Evolutionary conservation across 2,113 vertebrate species (phyloP), one percentile per base, ranked within the genome.

Genomic region (Garra rufa): DNA sequence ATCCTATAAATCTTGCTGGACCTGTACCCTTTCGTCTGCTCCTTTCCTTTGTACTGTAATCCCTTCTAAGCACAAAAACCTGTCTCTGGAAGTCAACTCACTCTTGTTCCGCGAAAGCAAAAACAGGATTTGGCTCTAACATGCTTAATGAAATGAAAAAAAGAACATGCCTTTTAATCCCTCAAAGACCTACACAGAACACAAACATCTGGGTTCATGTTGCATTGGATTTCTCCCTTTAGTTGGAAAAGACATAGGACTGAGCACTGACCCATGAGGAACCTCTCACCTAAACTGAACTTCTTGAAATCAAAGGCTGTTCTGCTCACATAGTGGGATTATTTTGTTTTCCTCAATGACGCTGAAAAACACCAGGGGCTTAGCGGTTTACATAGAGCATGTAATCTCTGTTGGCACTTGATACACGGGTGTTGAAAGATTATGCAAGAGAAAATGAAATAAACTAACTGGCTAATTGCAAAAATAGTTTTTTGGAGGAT

Each of bases 351-450:
- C n/a, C 15, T 73, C 43, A 79, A 43, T 82, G 76, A 63, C 2
- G 55, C 34, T 21, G 21, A 71, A 73, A 75, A 28, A 83, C 59
- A 77, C 14, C 21, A 48, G 78, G 28, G 55, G 19, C 0, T 75
- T 48, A 78, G 44, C 65, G 86, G 83, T 91, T 89, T 90, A 87
- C 44, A 59, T 55, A 81, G 82, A 46, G 30, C 65, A 87, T 80
- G 76, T 88, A 91, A 91, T 88, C 88, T 85, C 46, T 82, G 63
- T 84, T 77, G 81, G 83, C 76, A 86, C 71, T 86, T 89, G 19
- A 88, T 85, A 28, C 26, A 34, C 80, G 70, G 30, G 69, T 52
- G 67, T 90, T 79, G 87, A 83, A 34, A 82, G 86, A 90, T 92
- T 87, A 90, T 26, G 44, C 21, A 74, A n/a, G 15, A 63, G 34